Conservation (phyloP, 35 echinoderm and acorn worm genomes). For the Anneissia japonica region DNA sequence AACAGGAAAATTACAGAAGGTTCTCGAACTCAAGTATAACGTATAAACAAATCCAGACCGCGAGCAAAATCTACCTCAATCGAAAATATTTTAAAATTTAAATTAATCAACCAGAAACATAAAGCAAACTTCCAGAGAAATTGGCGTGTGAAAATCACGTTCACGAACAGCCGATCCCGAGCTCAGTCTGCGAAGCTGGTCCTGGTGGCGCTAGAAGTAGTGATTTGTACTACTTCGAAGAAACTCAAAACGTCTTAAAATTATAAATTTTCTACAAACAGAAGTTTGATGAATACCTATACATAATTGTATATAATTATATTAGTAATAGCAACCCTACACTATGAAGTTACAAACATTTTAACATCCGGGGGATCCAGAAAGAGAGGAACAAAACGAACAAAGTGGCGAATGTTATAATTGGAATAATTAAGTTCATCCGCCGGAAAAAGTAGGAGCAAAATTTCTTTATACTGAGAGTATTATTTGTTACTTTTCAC, state of each 20-base stretch:
- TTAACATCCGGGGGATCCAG: not conserved
- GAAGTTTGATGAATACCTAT: not conserved
- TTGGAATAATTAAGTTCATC: constrained; percentile 2
- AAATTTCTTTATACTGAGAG: not conserved
- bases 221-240: too few relatives aligned
- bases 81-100: too few relatives aligned
- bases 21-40: too few relatives aligned
- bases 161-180: too few relatives aligned
- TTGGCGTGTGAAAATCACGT: too few relatives aligned
- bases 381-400: not conserved
- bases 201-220: too few relatives aligned
- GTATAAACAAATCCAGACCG: too few relatives aligned
- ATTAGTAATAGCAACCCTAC: not conserved
- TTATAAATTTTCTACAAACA: not conserved
- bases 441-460: not conserved
- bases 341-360: not conserved
- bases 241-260: not conserved
- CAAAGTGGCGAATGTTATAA: constrained; percentile 1
- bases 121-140: too few relatives aligned
- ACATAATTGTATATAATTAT: not conserved
- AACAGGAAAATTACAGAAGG: too few relatives aligned
- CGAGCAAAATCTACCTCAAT: too few relatives aligned
- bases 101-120: too few relatives aligned
- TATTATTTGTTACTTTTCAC: not conserved
- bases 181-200: too few relatives aligned